A percentile compares a stretch with the other conserved stretches of the same genome.
Evolutionary conservation across 1,140 invertebrate genomes (phyloP).

Genomic region (Halesus radiatus): DNA sequence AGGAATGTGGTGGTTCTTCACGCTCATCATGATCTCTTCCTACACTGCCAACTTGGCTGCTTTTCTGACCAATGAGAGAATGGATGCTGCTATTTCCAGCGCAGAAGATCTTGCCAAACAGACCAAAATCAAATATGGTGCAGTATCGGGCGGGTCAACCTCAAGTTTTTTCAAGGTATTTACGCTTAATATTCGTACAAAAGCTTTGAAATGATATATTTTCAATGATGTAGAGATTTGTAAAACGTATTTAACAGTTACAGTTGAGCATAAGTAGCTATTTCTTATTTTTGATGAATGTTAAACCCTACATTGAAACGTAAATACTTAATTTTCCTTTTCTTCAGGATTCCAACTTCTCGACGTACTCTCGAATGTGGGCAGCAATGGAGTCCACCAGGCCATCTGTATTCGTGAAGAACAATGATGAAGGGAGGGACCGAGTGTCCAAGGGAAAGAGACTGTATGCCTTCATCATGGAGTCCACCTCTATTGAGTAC

Average conservation of each 20-base stretch:
- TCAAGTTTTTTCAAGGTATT: conserved; percentile 81
- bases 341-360: conserved; percentile 52
- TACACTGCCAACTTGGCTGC: conserved; percentile 97
- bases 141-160: conserved; percentile 82
- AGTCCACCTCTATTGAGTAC: conserved; percentile 94
- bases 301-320: too few relatives aligned
- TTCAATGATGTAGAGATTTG: too few relatives aligned
- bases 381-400: conserved; percentile 81
- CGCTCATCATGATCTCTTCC: conserved; percentile 94
- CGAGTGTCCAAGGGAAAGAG: conserved; percentile 79
- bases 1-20: conserved; percentile 63
- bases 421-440: conserved; percentile 85
- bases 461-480: conserved; percentile 92
- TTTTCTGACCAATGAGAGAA: conserved; percentile 89
- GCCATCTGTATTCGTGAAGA: conserved; percentile 81
- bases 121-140: conserved; percentile 91
- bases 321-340: background rate
- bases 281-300: too few relatives aligned
- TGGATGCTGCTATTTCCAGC: conserved; percentile 87
- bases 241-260: too few relatives aligned
- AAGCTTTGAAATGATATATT: too few relatives aligned
- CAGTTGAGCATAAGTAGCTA: too few relatives aligned
- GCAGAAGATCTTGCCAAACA: conserved; percentile 93
- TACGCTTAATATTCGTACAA: conserved; percentile 60
- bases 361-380: conserved; percentile 73